Percentiles rank a stretch among this genome's conserved stretches.
These are phyloP conservation scores for Scaptomyza cyrtandrae DNA, from an alignment of 2,888 invertebrate genomes.

Conservation along the genomic window DNA sequence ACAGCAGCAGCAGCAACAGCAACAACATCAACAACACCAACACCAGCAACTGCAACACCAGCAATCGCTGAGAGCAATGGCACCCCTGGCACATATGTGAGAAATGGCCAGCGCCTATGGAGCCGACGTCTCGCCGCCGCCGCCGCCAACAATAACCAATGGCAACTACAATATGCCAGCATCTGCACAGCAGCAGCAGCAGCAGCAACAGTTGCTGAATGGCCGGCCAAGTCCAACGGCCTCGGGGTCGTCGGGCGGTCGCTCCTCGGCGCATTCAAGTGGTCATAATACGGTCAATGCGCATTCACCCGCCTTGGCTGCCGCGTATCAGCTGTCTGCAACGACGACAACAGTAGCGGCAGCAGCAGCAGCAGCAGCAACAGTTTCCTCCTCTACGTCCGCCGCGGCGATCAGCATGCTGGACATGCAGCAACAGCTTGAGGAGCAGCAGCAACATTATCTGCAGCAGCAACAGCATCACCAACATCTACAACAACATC, in stretches of 20 bases:
- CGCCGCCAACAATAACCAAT: slow-evolving; percentile 45
- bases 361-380: slow-evolving; percentile 49
- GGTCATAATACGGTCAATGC: slow-evolving; percentile 74
- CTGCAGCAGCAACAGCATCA: slow-evolving; percentile 43
- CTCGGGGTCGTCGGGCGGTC: slow-evolving; percentile 77
- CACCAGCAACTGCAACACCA: slow-evolving; percentile 83
- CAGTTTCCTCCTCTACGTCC: slow-evolving; percentile 34
- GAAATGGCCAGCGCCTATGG: slow-evolving; percentile 84
- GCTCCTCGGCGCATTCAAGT: slow-evolving; percentile 82
- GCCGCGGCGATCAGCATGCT: slow-evolving; percentile 71
- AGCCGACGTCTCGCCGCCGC: slow-evolving; percentile 66
- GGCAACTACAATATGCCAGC: slow-evolving; percentile 46
- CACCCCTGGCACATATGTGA: slow-evolving; percentile 85
- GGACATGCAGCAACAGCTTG: slow-evolving; percentile 74
- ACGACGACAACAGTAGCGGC: slow-evolving; percentile 43
- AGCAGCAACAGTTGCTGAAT: slow-evolving; percentile 68
- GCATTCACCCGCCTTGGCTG: slow-evolving; percentile 81
- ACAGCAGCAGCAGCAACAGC: slow-evolving; percentile 77
- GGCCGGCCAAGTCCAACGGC: slow-evolving; percentile 82
- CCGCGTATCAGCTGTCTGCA: slow-evolving; percentile 67
- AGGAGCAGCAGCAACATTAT: slow-evolving; percentile 51
- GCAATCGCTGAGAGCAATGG: slow-evolving; percentile 84
- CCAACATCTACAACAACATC: slow-evolving; percentile 50
- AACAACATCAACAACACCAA: slow-evolving; percentile 77
- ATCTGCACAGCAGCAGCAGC: slow-evolving; percentile 39